Conservation (phyloP, 2,113 vertebrate genomes). For the Rhizomys pruinosus region DNA sequence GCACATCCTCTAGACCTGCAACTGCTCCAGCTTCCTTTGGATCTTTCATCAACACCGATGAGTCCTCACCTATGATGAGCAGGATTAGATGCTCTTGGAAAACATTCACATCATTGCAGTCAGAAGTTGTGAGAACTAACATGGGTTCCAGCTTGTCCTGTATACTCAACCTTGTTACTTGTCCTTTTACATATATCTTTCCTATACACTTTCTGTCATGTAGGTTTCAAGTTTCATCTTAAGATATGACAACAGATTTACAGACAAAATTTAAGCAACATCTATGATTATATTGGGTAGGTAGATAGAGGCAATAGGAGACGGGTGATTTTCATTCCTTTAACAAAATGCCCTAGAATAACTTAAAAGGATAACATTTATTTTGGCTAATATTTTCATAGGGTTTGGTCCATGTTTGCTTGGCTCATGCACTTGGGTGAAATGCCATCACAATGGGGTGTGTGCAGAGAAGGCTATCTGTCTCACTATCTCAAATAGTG, state of each 20-base stretch:
- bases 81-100: background rate
- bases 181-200: background rate
- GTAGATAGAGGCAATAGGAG: background rate
- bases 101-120: background rate
- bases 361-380: background rate
- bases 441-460: background rate
- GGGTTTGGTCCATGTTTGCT: background rate
- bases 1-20: background rate
- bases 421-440: background rate
- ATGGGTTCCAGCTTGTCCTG: background rate
- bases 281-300: background rate
- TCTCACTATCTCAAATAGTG: background rate
- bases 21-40: background rate
- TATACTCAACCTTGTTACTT: no score
- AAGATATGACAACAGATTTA: background rate
- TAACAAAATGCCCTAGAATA: background rate
- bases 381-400: background rate
- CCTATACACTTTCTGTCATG: background rate
- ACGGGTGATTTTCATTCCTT: background rate
- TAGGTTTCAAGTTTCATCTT: background rate
- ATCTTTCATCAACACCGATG: background rate
- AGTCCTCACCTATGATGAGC: background rate
- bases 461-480: background rate
- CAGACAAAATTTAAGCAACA: background rate
- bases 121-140: background rate